Base-by-base conservation (phyloP, 2,888 invertebrate species). In the Leucania comma region DNA sequence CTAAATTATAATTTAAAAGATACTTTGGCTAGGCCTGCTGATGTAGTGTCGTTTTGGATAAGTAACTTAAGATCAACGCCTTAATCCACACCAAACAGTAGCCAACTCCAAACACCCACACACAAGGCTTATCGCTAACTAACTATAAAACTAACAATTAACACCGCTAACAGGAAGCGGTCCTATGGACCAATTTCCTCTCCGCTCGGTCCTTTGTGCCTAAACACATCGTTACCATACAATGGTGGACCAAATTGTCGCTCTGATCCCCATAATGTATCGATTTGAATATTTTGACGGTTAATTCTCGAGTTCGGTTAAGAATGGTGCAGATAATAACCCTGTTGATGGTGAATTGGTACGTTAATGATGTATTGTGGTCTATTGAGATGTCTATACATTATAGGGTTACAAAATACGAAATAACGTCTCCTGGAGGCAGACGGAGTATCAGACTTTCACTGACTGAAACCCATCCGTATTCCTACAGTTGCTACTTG, bases 141-240 rank as follows among this genome's bases (percentile, higher is more conserved):
- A 61, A 74, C 66, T 70, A 68, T 68, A 83, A 85, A 86, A 82
- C 72, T 75, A 78, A 79, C 77, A 87, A 86, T 87, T 86, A 88
- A 81, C 72, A 75, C 58, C 75, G 72, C 78, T 75, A 78, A 78
- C 87, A 85, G 87, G 88, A 88, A 85, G 84, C 80, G 73, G 76
- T 83, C 57, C 68, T 73, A 74, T 66, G 78, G 76, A 86, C 85
- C 88, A 91, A 91, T 91, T 91, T 90, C 91, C 91, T 89, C 78
- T 68, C 74, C 65, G 72, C 78, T 78, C 56, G 79, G 74, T 75
- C 87, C 84, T 89, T 91, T 89, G 89, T 91, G 78, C 60, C 75
- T 74, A 86, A 89, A 90, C 87, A 87, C 82, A 82, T 83, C 79
- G 80, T 88, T 90, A 89, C 81, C 90, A 91, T 91, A 91, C 91